Evolutionary conservation across 1,140 invertebrate species (phyloP), one percentile per base, ranked within the genome.

Genomic region (Polyergus mexicanus): DNA sequence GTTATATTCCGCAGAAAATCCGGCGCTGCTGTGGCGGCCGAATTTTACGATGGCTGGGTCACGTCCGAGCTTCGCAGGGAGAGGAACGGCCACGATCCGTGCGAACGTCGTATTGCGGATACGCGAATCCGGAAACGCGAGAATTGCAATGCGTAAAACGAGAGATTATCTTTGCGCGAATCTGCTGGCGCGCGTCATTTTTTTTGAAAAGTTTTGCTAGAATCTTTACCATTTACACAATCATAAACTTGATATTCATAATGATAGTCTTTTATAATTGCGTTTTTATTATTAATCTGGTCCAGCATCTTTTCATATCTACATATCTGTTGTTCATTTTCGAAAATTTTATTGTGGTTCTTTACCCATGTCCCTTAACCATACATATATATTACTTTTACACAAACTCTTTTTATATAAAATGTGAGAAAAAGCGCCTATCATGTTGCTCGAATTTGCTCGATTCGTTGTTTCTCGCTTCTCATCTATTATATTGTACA

Each of bases 1-100:
- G 89, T 90, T 91, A 91, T 92, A 91, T 90, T 88, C 88, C 84
- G 72, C 68, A 86, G 83, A 84, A 90, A 90, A 90, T 90, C 80
- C 80, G 84, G 32, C 80, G 77, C 77, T 58, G 68, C 56, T 62
- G 86, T 38, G 60, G 65, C 75, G 77, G 71, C 84, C 71, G 84
- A 90, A 88, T 68, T 84, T 88, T 75, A 63, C 76, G 71, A 71
- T 63, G 75, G 63, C 56, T 65, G 63, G 72, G 77, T 77, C 80
- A 80, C 51, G 80, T 81, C 78, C 76, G 60, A 83, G 54, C 65
- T 65, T 66, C 72, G 62, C n/a, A 8, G 1, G 38, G 25, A 71
- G 66, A 74, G 66, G n/a, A 58, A 54, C 81, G 72, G 74, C 72
- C 44, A 84, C 81, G n/a, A 84, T 76, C 72, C 81, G 72, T 28